A percentile compares a stretch with the other conserved stretches of the same genome.
Evolutionary conservation across 2,113 vertebrate species (phyloP).

Genomic region (Trichechus manatus): DNA sequence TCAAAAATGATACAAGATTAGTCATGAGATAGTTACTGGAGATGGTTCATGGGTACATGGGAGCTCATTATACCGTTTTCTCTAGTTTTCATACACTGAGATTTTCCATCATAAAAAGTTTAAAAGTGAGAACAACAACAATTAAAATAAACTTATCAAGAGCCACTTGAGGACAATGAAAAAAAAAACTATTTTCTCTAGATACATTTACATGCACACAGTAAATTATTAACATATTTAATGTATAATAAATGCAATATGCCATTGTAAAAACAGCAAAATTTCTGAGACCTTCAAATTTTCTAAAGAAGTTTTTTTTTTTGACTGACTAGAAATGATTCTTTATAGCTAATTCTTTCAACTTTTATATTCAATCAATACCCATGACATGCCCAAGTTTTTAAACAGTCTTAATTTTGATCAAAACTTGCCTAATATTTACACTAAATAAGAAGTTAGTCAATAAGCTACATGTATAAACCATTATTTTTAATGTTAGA

Average conservation of each 20-base stretch:
- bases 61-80: slow-evolving; percentile 14
- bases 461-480: not conserved
- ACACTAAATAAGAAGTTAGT: slow-evolving; percentile 17
- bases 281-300: slow-evolving; percentile 10
- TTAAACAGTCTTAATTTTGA: slow-evolving; percentile 46
- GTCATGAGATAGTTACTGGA: not conserved
- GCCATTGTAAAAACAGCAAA: not conserved
- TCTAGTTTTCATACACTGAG: slow-evolving; percentile 38
- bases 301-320: slow-evolving; percentile 1
- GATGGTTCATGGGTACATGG: not conserved
- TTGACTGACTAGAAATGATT: not conserved
- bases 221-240: slow-evolving; percentile 1
- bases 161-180: not conserved
- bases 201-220: slow-evolving; percentile 24
- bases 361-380: slow-evolving; percentile 18
- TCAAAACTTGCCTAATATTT: not conserved
- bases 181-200: not conserved
- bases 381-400: not conserved
- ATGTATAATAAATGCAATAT: not conserved
- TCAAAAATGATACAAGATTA: slow-evolving; percentile 50
- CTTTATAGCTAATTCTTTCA: not conserved
- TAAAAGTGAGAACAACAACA: slow-evolving; percentile 48
- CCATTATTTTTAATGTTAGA: not conserved
- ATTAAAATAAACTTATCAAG: not conserved
- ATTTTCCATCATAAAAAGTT: slow-evolving; percentile 41